phyloP scores from a whole-genome alignment of 2,888 invertebrate genomes.

The Orthosia gracilis region DNA sequence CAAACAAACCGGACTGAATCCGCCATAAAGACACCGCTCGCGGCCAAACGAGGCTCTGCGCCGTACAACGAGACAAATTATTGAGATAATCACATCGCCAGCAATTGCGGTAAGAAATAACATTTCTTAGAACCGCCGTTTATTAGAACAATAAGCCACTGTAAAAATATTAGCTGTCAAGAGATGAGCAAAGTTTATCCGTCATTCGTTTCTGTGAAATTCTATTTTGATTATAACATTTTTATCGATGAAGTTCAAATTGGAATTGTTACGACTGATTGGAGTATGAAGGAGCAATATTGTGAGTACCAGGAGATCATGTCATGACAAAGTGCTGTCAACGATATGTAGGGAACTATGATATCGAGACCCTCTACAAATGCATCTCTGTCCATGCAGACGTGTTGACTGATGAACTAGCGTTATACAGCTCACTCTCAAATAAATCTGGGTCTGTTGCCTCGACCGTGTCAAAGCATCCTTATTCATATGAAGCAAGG shows the following conservation, averaged over 20 bases:
- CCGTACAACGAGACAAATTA: conserved; percentile 72
- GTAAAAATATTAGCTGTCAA: conserved; percentile 68
- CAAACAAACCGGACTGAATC: conserved; percentile 68
- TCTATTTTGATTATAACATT: conserved; percentile 34
- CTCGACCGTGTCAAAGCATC: conserved; percentile 14
- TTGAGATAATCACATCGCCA: conserved; percentile 76
- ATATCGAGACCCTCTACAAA: conserved; percentile 20
- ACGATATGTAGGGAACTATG: conserved; percentile 5
- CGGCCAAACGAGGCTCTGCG: conserved; percentile 62
- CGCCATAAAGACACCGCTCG: conserved; percentile 73
- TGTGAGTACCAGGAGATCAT: conserved; percentile 7
- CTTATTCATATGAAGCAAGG: background rate
- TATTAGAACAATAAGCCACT: conserved; percentile 61
- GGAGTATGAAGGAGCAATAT: conserved; percentile 1
- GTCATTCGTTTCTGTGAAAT: conserved; percentile 45
- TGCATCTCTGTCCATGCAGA: conserved; percentile 38
- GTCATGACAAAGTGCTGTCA: conserved; percentile 18
- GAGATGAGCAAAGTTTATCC: conserved; percentile 50
- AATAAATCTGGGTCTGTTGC: conserved; percentile 30
- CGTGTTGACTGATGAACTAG: conserved; percentile 27
- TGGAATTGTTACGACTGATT: conserved; percentile 26
- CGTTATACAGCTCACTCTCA: conserved; percentile 27
- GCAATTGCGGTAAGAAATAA: conserved; percentile 71
- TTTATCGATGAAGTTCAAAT: conserved; percentile 40
- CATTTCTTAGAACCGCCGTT: conserved; percentile 68